Evolutionary conservation across 2,888 invertebrate genomes (phyloP).

Genomic region (Apotomis turbidana): DNA sequence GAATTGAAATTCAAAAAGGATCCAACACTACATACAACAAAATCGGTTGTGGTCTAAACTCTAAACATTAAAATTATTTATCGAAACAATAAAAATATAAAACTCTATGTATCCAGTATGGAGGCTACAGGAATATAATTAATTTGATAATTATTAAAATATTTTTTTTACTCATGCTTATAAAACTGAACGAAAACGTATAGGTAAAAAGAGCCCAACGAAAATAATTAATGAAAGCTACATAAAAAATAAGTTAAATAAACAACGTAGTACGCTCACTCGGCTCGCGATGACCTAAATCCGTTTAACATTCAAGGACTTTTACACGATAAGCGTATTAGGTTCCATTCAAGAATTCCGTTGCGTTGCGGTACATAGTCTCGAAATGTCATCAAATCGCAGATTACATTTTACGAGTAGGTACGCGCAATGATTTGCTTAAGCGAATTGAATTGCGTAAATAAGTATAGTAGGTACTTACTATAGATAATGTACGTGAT

Average conservation of each 20-base stretch:
- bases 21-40: too few relatives aligned
- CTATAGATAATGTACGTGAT: not conserved
- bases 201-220: not conserved
- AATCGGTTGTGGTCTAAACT: too few relatives aligned
- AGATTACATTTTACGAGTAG: constrained; percentile 20
- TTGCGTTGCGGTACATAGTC: constrained; percentile 6
- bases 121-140: not conserved
- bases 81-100: too few relatives aligned
- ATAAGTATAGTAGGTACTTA: not conserved
- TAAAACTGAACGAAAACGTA: constrained; percentile 2
- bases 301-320: constrained; percentile 34
- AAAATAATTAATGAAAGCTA: constrained; percentile 17
- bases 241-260: constrained; percentile 23
- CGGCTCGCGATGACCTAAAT: constrained; percentile 32
- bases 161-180: not conserved
- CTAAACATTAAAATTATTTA: too few relatives aligned
- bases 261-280: constrained; percentile 30
- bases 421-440: constrained; percentile 16
- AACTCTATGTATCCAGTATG: too few relatives aligned
- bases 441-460: constrained; percentile 7
- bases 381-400: constrained; percentile 23
- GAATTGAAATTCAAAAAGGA: too few relatives aligned
- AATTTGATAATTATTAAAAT: not conserved
- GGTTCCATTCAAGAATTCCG: constrained; percentile 36
- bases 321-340: constrained; percentile 38